Base-by-base conservation (phyloP, 2,888 invertebrate species). In the Eupelmus urozonus region DNA sequence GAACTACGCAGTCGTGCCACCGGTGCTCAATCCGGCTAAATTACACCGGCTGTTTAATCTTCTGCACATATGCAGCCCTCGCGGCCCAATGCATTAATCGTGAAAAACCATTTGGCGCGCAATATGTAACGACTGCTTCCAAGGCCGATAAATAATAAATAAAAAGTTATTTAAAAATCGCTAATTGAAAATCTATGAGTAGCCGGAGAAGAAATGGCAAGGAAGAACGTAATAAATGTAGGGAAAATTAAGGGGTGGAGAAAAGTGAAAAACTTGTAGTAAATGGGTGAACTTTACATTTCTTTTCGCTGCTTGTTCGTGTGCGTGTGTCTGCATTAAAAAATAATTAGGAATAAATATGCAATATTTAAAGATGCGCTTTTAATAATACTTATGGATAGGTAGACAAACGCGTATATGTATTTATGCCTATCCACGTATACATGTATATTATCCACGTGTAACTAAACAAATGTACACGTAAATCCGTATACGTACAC, bases 81-180 rank as follows among this genome's bases (percentile, higher is more conserved):
- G 34, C 34, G 9, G 40, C 57, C n/a, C 20, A 49, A 16, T 34
- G 42, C 51, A 66, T 66, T 71, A 71, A 60, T 23, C 4, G 34
- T 51, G 53, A 40, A 40, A 72, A 70, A 76, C 49, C 23, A 29
- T 11, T n/a, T 2, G 45, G 34, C 29, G 25, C 55, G 51, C 20
- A 49, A 53, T 34, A 74, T 71, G 13, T 60, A 66, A 4, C 16
- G n/a, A 53, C 25, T 42, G 13, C 23, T 20, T 18, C 7, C 1
- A 1, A 34, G 59, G 20, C 45, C 16, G 59, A 80, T 67, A 59
- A 76, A 76, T 59, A 76, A 66, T 59, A 69, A 74, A 70, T 42
- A 65, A 65, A n/a, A 49, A 76, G 62, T 72, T 49, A 72, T 66
- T 72, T 45, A 66, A 51, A 57, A 51, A 49, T 34, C 51, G 4